Evolutionary conservation across 2,888 invertebrate species (phyloP), one percentile per base, ranked within the genome.

Genomic region (Scrobipalpa atriplicella): DNA sequence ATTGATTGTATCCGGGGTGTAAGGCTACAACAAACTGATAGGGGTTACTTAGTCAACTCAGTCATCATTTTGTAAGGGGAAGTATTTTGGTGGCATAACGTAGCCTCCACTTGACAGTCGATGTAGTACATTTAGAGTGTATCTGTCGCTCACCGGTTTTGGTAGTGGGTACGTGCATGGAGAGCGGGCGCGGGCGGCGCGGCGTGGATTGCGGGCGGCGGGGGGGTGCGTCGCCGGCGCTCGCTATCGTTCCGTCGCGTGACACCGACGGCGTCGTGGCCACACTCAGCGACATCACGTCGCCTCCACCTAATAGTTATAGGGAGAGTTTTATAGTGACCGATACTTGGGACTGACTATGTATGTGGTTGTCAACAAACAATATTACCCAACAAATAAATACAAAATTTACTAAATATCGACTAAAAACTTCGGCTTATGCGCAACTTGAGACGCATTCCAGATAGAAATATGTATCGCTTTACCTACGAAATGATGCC

Each of bases 201-300:
- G 85, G 81, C 62, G 79, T 77, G 70, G 79, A 16, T 56, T 74
- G 68, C 51, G 78, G 71, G 9, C 79, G 77, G 13, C 80, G 77
- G n/a, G 75, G 72, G 51, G 74, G 67, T 68, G 61, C 73, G 68
- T 74, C 76, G 73, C 73, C 76, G 69, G 68, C 72, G 47, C 73
- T 80, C 71, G 84, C 73, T 36, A 80, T 77, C 6, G 82, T 87
- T 68, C 83, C 79, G 84, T 91, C 91, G 67, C 90, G 87, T n/a
- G 92, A 91, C 80, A 90, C 87, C 56, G 82, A 77, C 68, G 89
- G 90, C 63, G 89, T 89, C 2, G 81, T 87, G 39, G 84, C 86
- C 21, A 74, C 77, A 68, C 89, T 85, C 67, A 69, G 73, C 71
- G 66, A 77, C 66, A 71, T 76, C 54, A 66, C 70, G 62, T 78